Conservation (phyloP, 2,888 invertebrate species). For the Bedellia somnulentella region DNA sequence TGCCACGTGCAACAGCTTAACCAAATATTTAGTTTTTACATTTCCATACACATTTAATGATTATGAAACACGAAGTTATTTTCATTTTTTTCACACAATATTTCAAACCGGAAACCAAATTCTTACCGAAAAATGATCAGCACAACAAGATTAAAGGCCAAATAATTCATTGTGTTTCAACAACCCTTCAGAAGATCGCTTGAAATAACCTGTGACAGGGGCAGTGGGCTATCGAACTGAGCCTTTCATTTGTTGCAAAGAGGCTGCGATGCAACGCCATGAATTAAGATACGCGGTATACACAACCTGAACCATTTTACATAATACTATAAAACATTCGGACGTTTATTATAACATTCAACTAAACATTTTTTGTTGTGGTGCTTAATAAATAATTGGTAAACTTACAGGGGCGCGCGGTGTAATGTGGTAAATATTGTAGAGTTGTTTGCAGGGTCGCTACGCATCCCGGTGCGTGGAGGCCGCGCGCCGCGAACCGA, state of each 20-base stretch:
- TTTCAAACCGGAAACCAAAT: too few relatives aligned
- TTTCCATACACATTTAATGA: too few relatives aligned
- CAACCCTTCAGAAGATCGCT: slow-evolving; percentile 41
- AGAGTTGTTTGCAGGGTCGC: slow-evolving; percentile 18
- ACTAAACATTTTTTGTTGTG: slow-evolving; percentile 1
- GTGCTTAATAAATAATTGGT: slow-evolving; percentile 6
- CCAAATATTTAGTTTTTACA: too few relatives aligned
- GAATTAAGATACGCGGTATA: too few relatives aligned
- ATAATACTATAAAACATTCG: too few relatives aligned
- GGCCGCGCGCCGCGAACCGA: slow-evolving; percentile 30
- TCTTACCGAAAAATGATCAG: too few relatives aligned
- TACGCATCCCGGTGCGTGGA: slow-evolving; percentile 41
- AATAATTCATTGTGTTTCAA: slow-evolving; percentile 4
- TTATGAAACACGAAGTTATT: too few relatives aligned
- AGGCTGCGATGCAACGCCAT: slow-evolving; percentile 22
- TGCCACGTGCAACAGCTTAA: too few relatives aligned
- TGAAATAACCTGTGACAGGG: slow-evolving; percentile 47
- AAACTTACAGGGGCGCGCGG: slow-evolving; percentile 57
- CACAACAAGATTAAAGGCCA: too few relatives aligned
- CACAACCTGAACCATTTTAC: too few relatives aligned
- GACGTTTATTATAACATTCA: too few relatives aligned
- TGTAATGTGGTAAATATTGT: slow-evolving; percentile 23
- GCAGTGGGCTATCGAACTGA: slow-evolving; percentile 58
- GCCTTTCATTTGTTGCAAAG: slow-evolving; percentile 41
- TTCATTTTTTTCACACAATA: too few relatives aligned